These are phyloP conservation scores for Trinectes maculatus DNA, from an alignment of 2,113 vertebrate species.

Conservation along the genomic window DNA sequence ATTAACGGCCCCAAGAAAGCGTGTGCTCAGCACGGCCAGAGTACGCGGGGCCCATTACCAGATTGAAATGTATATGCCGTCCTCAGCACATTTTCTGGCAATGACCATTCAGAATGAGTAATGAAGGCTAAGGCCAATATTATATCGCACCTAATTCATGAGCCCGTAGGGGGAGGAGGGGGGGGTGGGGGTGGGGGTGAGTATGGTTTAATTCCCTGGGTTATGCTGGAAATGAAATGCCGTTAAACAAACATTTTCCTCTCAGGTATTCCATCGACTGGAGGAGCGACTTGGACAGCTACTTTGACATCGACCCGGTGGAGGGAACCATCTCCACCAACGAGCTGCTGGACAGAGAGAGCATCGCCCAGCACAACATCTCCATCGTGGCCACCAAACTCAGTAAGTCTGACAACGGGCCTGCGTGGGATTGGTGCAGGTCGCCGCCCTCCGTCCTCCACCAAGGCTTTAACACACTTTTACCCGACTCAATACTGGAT, in stretches of 20 bases:
- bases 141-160: conserved; percentile 63
- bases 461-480: conserved; percentile 72
- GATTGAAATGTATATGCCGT: conserved; percentile 60
- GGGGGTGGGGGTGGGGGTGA: neutral
- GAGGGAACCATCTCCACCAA: conserved; percentile 96
- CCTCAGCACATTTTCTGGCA: conserved; percentile 73
- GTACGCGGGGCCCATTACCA: conserved; percentile 57
- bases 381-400: conserved; percentile 96
- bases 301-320: conserved; percentile 92
- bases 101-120: conserved; percentile 75
- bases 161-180: conserved; percentile 19
- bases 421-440: conserved; percentile 14
- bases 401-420: conserved; percentile 89
- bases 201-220: conserved; percentile 35
- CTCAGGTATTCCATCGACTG: conserved; percentile 95
- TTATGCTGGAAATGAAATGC: conserved; percentile 41
- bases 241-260: conserved; percentile 55
- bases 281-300: conserved; percentile 93
- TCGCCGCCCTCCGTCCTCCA: conserved; percentile 21
- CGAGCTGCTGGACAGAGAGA: conserved; percentile 93
- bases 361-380: conserved; percentile 92
- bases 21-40: conserved; percentile 62
- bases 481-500: conserved; percentile 73
- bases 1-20: conserved; percentile 48
- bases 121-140: conserved; percentile 57